Evolutionary conservation across 2,113 vertebrate genomes (phyloP).

Genomic region (Pelecanus crispus): DNA sequence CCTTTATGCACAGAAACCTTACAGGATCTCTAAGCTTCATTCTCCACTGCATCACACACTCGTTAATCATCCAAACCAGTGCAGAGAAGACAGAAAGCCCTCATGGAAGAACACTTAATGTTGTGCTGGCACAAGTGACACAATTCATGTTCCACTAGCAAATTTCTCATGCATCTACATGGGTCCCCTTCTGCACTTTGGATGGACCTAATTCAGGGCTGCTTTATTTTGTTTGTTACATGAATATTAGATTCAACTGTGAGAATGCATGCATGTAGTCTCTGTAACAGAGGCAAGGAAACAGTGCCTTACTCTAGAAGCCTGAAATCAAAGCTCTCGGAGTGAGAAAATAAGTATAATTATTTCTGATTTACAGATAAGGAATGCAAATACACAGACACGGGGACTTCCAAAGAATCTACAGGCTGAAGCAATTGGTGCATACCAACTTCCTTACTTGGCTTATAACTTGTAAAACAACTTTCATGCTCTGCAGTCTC

Average conservation of each 20-base stretch:
- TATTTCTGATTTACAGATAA: background rate
- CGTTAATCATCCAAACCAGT: background rate
- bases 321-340: background rate
- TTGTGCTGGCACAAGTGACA: background rate
- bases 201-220: background rate
- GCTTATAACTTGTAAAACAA: background rate
- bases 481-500: background rate
- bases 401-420: background rate
- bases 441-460: background rate
- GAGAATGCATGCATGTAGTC: background rate
- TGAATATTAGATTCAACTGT: background rate
- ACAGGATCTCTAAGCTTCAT: background rate
- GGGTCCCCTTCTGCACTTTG: background rate
- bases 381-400: background rate
- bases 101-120: background rate
- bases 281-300: background rate
- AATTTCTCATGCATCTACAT: background rate
- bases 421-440: background rate
- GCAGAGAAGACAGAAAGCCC: background rate
- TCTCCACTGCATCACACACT: background rate
- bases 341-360: background rate
- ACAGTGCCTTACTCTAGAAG: background rate
- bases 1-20: background rate
- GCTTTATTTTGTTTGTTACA: background rate
- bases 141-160: background rate